Conservation (phyloP, 2,888 invertebrate genomes). For the Rapana venosa region DNA sequence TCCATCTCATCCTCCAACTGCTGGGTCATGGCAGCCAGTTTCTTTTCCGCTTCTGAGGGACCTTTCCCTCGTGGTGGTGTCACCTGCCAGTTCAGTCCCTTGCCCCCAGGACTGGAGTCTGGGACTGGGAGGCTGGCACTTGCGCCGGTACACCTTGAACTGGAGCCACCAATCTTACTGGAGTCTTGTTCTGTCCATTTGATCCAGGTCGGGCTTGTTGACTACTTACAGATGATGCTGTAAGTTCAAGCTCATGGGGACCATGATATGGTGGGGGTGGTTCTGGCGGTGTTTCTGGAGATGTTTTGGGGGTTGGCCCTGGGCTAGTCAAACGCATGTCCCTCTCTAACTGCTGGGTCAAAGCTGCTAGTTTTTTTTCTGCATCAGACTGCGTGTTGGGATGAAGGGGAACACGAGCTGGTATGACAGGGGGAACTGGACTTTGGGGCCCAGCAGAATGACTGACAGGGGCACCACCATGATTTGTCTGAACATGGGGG, state of each 20-base stretch:
- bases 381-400: conserved; percentile 65
- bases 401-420: conserved; percentile 65
- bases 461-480: conserved; percentile 32
- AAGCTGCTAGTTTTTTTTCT: conserved; percentile 72
- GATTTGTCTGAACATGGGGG: conserved; percentile 32
- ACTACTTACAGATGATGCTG: conserved; percentile 55
- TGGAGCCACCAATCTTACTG: conserved; percentile 52
- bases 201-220: conserved; percentile 51
- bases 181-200: conserved; percentile 50
- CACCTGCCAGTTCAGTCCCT: conserved; percentile 60
- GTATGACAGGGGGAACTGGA: conserved; percentile 61
- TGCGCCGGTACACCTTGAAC: conserved; percentile 54
- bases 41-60: conserved; percentile 73
- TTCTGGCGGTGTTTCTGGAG: conserved; percentile 42
- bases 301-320: conserved; percentile 28
- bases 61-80: conserved; percentile 67
- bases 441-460: conserved; percentile 20
- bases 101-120: conserved; percentile 49
- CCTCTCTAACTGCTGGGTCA: conserved; percentile 73
- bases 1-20: conserved; percentile 84
- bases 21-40: conserved; percentile 74
- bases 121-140: conserved; percentile 40
- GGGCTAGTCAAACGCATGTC: conserved; percentile 59
- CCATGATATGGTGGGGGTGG: conserved; percentile 77
- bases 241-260: conserved; percentile 72